These are phyloP conservation scores for Podotricha telesiphe DNA, from an alignment of 2,888 invertebrate genomes.

Conservation along the genomic window DNA sequence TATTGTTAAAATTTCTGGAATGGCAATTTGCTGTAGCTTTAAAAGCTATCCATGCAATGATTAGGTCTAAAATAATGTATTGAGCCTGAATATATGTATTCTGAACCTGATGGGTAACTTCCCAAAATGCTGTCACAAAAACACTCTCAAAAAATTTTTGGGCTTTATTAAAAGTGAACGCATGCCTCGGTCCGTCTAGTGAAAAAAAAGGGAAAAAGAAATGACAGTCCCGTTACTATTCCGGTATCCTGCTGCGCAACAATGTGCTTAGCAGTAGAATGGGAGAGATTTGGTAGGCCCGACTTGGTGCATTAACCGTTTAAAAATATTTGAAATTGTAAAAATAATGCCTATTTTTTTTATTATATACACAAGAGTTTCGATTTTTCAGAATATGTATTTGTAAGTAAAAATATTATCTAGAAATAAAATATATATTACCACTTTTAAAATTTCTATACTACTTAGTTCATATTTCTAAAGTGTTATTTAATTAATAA, in stretches of 20 bases:
- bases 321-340: conserved; percentile 5
- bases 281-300: conserved; percentile 45
- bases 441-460: too few species aligned
- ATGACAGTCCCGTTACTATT: conserved; percentile 72
- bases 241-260: conserved; percentile 63
- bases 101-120: not conserved
- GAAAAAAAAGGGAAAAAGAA: conserved; percentile 72
- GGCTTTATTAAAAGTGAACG: conserved; percentile 77
- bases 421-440: too few species aligned
- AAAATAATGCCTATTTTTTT: not conserved
- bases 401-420: too few species aligned
- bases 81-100: not conserved
- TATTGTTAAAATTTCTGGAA: too few species aligned
- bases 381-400: too few species aligned
- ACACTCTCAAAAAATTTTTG: conserved; percentile 34
- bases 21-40: not conserved
- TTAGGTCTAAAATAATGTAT: not conserved
- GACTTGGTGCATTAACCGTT: conserved; percentile 32
- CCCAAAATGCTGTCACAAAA: conserved; percentile 25
- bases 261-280: conserved; percentile 46
- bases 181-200: conserved; percentile 62
- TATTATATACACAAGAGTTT: too few species aligned
- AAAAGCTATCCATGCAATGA: not conserved
- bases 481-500: not conserved
- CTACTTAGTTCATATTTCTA: not conserved